These are phyloP conservation scores for Adelphocoris suturalis DNA, from an alignment of 2,888 invertebrate species.

Conservation along the genomic window DNA sequence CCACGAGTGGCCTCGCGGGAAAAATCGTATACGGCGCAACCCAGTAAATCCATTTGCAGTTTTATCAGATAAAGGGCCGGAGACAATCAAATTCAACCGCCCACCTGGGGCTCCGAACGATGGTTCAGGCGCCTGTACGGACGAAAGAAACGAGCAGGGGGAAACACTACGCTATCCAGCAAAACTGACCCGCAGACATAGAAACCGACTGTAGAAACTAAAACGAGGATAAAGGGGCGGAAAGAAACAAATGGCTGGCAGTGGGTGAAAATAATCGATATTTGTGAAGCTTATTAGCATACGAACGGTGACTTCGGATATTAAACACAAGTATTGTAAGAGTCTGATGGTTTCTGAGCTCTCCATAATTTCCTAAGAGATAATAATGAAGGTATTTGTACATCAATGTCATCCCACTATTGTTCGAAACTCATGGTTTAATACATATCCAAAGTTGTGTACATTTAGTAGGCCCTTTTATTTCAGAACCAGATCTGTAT, in stretches of 20 bases:
- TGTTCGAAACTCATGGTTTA: too few relatives aligned
- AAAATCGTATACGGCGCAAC: not conserved
- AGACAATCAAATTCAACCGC: constrained; percentile 50
- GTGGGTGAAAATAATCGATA: not conserved
- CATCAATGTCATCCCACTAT: too few relatives aligned
- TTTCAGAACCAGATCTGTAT: too few relatives aligned
- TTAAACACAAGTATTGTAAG: too few relatives aligned
- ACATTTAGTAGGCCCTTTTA: too few relatives aligned
- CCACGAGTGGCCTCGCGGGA: not conserved
- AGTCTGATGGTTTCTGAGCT: too few relatives aligned
- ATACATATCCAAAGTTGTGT: too few relatives aligned
- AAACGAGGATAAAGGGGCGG: not conserved
- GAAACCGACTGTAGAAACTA: not conserved
- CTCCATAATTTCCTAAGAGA: too few relatives aligned
- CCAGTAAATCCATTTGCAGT: constrained; percentile 45
- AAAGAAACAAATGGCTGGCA: not conserved
- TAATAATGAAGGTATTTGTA: too few relatives aligned
- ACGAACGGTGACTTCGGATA: too few relatives aligned
- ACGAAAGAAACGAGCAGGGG: not conserved
- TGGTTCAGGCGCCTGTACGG: constrained; percentile 8
- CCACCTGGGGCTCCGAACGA: constrained; percentile 21
- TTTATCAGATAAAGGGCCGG: constrained; percentile 41
- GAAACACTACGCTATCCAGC: not conserved
- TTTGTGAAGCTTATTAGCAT: too few relatives aligned
- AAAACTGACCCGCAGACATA: not conserved